Base-by-base conservation (phyloP, 1,140 invertebrate species). In the Steinernema khuongi region DNA sequence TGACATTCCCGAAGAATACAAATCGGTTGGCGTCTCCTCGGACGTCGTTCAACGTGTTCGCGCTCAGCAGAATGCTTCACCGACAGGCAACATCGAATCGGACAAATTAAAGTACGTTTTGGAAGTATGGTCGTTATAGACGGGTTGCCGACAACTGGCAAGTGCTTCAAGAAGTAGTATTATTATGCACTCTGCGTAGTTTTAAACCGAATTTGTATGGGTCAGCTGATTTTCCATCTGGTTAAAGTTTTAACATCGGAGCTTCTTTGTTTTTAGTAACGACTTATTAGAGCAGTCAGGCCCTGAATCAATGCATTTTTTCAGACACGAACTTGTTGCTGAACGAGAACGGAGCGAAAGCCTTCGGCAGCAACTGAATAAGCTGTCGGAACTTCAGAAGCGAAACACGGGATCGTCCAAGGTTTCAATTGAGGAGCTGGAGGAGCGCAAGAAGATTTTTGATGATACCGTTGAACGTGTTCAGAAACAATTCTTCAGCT, bases 391-490 rank as follows among this genome's bases (percentile, higher is more conserved):
- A 2, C 67, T 72, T 1, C 73, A 17, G 60, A 50, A 1, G 22
- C 73, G 28, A 67, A 72, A 74, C 19, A 26, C 50, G 4, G 50
- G 50, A 4, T 7, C 50, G 28, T 41, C 26, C 17, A 7, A 60
- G 4, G 19, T 74, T 50, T 72, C 69, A n/a, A 69, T 68, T n/a
- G 43, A 74, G 14, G 75, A 77, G 33, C 60, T 74, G 7, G 75
- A 77, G 31, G 75, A 77, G 29, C 68, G 75, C 31, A 77, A 77
- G 72, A 76, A 74, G 68, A 60, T 77, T 67, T 77, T 77, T 33
- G 75, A 77, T 28, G 75, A 77, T 2, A 77, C 75, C n/a, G 75
- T 77, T 1, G 75, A 77, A 28, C 75, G 75, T 31, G 75, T 77
- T 43, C 43, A 77, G 68, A 73, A 77, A 31, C 75, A 77, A 36